These are phyloP conservation scores for Drosophila punjabiensis DNA, from an alignment of 1,140 invertebrate genomes.

Conservation along the genomic window DNA sequence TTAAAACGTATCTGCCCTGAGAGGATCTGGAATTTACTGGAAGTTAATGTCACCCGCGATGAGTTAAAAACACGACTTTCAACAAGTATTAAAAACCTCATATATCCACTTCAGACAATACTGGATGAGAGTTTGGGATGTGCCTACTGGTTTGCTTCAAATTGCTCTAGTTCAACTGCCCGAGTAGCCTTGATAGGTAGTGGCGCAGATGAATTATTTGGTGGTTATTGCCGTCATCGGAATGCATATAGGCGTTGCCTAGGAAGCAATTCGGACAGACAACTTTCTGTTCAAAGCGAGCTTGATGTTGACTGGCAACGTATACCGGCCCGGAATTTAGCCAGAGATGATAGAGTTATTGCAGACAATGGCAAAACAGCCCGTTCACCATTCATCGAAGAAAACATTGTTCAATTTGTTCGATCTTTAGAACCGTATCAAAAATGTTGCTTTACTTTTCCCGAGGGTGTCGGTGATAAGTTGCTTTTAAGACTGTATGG, in stretches of 20 bases:
- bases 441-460: conserved; percentile 89
- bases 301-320: conserved; percentile 92
- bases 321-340: conserved; percentile 96
- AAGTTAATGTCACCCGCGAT: conserved; percentile 91
- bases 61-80: conserved; percentile 88
- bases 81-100: conserved; percentile 89
- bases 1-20: conserved; percentile 89
- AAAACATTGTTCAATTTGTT: conserved; percentile 92
- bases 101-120: conserved; percentile 93
- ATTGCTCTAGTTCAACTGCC: conserved; percentile 88
- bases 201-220: conserved; percentile 98
- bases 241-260: conserved; percentile 87
- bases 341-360: conserved; percentile 96
- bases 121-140: conserved; percentile 98
- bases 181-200: conserved; percentile 88
- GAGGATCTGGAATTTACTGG: conserved; percentile 88
- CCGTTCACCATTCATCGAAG: conserved; percentile 97
- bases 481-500: conserved; percentile 94
- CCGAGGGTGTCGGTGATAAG: conserved; percentile 96
- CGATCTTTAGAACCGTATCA: conserved; percentile 90
- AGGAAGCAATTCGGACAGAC: conserved; percentile 86
- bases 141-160: conserved; percentile 97
- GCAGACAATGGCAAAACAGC: conserved; percentile 92
- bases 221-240: conserved; percentile 96
- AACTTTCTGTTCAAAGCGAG: conserved; percentile 88